Conservation (phyloP, 2,113 vertebrate species). For the Equus quagga region DNA sequence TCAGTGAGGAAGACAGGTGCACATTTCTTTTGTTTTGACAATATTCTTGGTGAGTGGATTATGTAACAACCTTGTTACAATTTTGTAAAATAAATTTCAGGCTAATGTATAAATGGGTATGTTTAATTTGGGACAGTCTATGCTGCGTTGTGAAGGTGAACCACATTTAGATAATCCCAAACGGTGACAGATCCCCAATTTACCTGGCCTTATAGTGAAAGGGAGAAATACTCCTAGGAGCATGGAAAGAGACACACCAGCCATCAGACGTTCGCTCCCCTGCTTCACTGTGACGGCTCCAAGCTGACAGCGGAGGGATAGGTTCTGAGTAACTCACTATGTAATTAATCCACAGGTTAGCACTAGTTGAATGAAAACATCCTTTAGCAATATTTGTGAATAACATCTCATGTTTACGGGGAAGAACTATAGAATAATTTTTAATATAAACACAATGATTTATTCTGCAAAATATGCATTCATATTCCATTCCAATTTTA, state of each 20-base stretch:
- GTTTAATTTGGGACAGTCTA: neutral
- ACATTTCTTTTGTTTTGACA: neutral
- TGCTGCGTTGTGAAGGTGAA: neutral
- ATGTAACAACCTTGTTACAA: neutral
- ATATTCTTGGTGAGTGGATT: neutral
- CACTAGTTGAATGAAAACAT: neutral
- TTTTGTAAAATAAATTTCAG: neutral
- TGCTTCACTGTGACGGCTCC: neutral
- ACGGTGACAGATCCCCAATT: neutral
- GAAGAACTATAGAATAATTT: neutral
- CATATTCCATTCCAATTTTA: neutral
- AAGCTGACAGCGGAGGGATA: neutral
- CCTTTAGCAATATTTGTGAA: neutral
- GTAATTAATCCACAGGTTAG: neutral
- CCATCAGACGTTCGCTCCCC: neutral
- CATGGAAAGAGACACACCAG: neutral
- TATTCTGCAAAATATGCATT: conserved; percentile 2
- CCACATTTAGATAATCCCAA: neutral
- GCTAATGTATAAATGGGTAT: neutral
- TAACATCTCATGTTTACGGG: neutral
- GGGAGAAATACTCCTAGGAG: neutral
- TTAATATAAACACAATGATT: neutral
- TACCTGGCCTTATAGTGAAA: neutral
- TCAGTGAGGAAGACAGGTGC: neutral
- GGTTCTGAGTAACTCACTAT: neutral